A percentile compares a stretch with the other conserved stretches of the same genome.
Conservation (phyloP, 2,888 invertebrate species). For the Disparrhopalites patrizii region DNA sequence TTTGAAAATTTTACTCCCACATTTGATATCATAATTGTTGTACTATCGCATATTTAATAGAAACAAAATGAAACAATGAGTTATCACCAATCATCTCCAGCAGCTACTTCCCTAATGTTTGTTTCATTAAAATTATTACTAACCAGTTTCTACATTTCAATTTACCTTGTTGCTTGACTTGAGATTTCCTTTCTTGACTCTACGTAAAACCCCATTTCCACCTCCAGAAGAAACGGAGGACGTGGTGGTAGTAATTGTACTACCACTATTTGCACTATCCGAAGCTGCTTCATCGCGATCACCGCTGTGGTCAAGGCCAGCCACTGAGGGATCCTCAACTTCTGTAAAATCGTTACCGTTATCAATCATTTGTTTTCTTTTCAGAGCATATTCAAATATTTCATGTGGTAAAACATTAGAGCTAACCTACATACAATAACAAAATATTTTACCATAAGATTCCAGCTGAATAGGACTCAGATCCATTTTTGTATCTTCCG, state of each 20-base stretch:
- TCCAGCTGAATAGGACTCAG: slow-evolving; percentile 33
- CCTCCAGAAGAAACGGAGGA: slow-evolving; percentile 34
- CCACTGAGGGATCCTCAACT: slow-evolving; percentile 28
- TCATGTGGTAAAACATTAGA: neutral
- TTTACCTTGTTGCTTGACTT: slow-evolving; percentile 56
- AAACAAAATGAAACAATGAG: no score
- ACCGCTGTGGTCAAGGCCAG: slow-evolving; percentile 30
- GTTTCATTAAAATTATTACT: no score
- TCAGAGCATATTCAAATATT: no score
- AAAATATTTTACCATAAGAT: slow-evolving; percentile 28
- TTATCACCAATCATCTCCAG: no score
- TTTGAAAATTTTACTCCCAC: no score
- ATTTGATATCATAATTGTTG: no score
- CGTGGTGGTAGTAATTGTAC: slow-evolving; percentile 36
- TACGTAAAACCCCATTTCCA: slow-evolving; percentile 57
- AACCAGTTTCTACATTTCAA: no score
- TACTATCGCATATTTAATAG: no score
- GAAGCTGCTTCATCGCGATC: slow-evolving; percentile 34
- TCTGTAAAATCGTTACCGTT: no score
- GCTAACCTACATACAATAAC: neutral
- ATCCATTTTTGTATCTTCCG: slow-evolving; percentile 27
- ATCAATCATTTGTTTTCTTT: no score
- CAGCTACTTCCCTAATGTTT: no score
- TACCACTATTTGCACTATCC: slow-evolving; percentile 50
- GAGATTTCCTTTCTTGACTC: slow-evolving; percentile 72